Percentiles rank a stretch among this genome's conserved stretches.
Conservation (phyloP, 2,797 vertebrate species). For the Cyclura pinguis region DNA sequence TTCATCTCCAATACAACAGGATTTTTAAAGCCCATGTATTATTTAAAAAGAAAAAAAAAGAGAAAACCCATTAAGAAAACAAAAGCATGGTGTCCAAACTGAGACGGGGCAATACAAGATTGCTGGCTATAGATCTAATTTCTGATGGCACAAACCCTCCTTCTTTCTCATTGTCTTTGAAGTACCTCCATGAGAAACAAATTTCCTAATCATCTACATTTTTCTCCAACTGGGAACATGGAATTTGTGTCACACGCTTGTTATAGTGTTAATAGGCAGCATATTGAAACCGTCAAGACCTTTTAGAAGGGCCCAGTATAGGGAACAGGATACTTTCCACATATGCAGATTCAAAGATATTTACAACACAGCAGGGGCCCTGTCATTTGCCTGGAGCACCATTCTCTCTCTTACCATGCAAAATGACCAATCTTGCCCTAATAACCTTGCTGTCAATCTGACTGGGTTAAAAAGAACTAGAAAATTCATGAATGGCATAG, state of each 20-base stretch:
- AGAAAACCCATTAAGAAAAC: too few species aligned
- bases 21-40: neutral
- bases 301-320: neutral
- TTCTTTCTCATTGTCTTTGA: neutral
- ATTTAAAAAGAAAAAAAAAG: too few species aligned
- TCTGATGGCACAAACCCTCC: neutral
- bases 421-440: conserved; percentile 17
- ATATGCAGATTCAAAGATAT: neutral
- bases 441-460: conserved; percentile 19
- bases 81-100: neutral
- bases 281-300: neutral
- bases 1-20: neutral
- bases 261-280: neutral
- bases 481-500: neutral
- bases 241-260: conserved; percentile 22
- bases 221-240: conserved; percentile 10
- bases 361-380: neutral
- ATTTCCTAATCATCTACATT: neutral
- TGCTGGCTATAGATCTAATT: neutral
- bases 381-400: neutral
- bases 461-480: neutral
- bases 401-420: neutral
- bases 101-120: too few species aligned
- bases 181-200: neutral
- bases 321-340: neutral